phyloP scores from a whole-genome alignment of 2,797 vertebrate genomes.

The Lepus townsendii region DNA sequence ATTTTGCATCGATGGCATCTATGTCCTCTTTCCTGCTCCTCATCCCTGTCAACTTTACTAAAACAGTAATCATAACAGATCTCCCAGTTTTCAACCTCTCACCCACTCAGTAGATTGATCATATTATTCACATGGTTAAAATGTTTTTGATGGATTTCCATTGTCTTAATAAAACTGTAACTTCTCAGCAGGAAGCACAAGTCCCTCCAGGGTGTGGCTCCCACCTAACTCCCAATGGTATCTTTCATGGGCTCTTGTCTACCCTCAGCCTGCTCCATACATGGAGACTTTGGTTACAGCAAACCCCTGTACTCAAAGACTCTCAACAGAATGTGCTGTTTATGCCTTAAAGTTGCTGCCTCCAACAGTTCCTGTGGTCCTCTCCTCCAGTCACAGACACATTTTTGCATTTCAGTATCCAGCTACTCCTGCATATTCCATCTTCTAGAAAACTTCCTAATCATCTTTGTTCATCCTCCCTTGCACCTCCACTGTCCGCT shows the following conservation, averaged over 20 bases:
- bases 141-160: background rate
- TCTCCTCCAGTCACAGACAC: background rate
- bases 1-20: background rate
- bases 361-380: background rate
- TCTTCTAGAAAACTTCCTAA: background rate
- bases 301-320: background rate
- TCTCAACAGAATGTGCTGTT: background rate
- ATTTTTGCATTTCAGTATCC: background rate
- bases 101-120: background rate
- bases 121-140: background rate
- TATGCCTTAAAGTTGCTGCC: background rate
- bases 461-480: background rate
- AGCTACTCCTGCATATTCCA: background rate
- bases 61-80: background rate
- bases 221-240: background rate
- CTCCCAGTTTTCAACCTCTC: background rate
- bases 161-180: background rate
- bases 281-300: background rate
- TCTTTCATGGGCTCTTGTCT: no score
- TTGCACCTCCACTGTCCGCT: background rate
- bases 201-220: background rate
- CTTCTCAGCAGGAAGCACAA: background rate
- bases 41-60: background rate
- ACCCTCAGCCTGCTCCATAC: no score
- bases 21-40: background rate